Conservation (phyloP, 2,113 vertebrate genomes). For the Camelus bactrianus region DNA sequence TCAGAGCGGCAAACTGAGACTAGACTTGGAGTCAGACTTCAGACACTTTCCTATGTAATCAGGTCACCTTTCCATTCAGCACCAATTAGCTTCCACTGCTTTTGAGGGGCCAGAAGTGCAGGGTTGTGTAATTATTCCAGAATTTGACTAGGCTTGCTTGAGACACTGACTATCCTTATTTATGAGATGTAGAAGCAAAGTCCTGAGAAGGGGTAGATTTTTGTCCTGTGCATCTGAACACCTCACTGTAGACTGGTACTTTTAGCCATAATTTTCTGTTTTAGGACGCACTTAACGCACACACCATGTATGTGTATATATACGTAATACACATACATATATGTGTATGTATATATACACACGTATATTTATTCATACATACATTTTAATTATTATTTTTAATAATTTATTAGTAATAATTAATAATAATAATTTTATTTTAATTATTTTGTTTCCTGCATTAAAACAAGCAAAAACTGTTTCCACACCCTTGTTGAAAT, state of each 20-base stretch:
- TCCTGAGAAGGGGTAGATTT: not conserved
- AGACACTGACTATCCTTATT: not conserved
- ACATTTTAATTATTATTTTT: not conserved
- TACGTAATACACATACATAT: not conserved
- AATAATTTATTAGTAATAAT: too few relatives aligned
- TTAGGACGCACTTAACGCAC: not conserved
- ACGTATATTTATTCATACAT: not conserved
- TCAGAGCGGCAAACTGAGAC: not conserved
- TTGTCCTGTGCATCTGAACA: not conserved
- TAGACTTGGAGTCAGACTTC: not conserved
- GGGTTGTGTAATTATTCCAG: not conserved
- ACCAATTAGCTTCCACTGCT: not conserved
- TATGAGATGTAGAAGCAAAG: not conserved
- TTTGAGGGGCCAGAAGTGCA: not conserved
- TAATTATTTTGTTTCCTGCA: not conserved
- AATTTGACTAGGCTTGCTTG: not conserved
- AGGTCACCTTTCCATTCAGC: not conserved
- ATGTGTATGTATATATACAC: not conserved
- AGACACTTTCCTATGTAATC: not conserved
- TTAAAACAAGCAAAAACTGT: not conserved
- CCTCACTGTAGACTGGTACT: not conserved
- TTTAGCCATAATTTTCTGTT: not conserved
- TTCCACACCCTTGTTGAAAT: not conserved
- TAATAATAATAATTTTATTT: too few relatives aligned
- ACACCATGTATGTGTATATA: not conserved